Evolutionary conservation across 2,888 invertebrate species (phyloP).

Genomic region (Toxonevra muliebris): DNA sequence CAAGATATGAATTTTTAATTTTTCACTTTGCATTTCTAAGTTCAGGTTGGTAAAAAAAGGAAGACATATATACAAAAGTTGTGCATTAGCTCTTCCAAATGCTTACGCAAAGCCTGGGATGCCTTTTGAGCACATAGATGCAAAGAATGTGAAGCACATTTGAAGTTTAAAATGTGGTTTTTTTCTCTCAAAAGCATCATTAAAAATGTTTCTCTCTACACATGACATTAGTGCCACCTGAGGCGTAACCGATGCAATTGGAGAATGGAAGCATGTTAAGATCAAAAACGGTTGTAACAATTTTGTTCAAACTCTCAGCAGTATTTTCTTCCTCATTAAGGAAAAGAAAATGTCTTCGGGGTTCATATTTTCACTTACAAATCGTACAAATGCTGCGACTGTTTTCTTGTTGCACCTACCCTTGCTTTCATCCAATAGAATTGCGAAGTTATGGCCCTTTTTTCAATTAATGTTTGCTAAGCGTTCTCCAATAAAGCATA

Average conservation of each 20-base stretch:
- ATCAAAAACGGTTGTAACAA: too few relatives aligned
- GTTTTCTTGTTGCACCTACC: conserved; percentile 3
- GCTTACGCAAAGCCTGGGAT: too few relatives aligned
- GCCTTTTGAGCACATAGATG: too few relatives aligned
- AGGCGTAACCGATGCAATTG: neutral
- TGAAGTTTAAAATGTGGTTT: too few relatives aligned
- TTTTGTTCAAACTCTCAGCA: neutral
- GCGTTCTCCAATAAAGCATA: neutral
- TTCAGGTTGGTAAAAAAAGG: too few relatives aligned
- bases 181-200: too few relatives aligned
- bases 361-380: conserved; percentile 1
- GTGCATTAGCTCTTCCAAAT: too few relatives aligned
- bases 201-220: conserved; percentile 4
- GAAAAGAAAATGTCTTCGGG: conserved; percentile 5
- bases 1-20: too few relatives aligned
- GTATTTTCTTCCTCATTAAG: conserved; percentile 5
- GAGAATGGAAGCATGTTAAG: too few relatives aligned
- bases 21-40: too few relatives aligned
- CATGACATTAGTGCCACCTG: conserved; percentile 10
- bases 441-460: conserved; percentile 2
- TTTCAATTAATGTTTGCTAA: conserved; percentile 3
- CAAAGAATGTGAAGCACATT: too few relatives aligned
- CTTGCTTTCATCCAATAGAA: conserved; percentile 10
- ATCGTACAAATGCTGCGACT: conserved; percentile 5
- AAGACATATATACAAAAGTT: too few relatives aligned